Conservation (phyloP, 2,888 invertebrate genomes). For the Timandra comae region DNA sequence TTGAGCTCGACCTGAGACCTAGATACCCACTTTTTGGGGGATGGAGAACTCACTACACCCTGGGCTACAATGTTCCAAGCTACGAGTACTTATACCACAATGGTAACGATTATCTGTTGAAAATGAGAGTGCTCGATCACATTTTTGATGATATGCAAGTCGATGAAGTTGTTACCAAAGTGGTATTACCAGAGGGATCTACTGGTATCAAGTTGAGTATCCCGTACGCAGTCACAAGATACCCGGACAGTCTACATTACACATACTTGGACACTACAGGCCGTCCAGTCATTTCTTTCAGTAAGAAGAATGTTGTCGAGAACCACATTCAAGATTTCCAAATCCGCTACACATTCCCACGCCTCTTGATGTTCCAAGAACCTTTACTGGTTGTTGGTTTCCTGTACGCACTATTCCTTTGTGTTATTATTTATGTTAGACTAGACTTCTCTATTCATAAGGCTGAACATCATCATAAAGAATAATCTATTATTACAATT, state of each 20-base stretch:
- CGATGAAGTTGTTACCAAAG: conserved; percentile 89
- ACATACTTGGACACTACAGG: conserved; percentile 98
- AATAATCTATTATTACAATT: conserved; percentile 37
- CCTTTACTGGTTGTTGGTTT: conserved; percentile 93
- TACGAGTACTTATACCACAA: conserved; percentile 94
- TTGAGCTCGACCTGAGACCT: conserved; percentile 96
- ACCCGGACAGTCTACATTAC: conserved; percentile 86
- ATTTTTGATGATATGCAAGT: conserved; percentile 97
- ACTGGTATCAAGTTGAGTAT: conserved; percentile 87
- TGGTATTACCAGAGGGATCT: conserved; percentile 96
- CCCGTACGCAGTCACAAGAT: conserved; percentile 87
- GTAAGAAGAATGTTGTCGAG: conserved; percentile 92
- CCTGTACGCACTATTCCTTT: conserved; percentile 91
- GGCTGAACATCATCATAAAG: conserved; percentile 77
- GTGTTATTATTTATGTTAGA: conserved; percentile 95
- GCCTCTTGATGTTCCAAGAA: conserved; percentile 92
- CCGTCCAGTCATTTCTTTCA: conserved; percentile 89
- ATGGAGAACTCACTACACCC: conserved; percentile 97
- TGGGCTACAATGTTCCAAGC: conserved; percentile 98
- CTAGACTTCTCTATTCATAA: conserved; percentile 96
- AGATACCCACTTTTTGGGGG: conserved; percentile 99
- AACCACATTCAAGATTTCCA: conserved; percentile 97
- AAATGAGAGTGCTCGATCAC: conserved; percentile 97
- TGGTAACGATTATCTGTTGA: conserved; percentile 87
- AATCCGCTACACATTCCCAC: conserved; percentile 91